Base-by-base conservation (phyloP, 2,113 vertebrate genomes). In the Rynchops niger region DNA sequence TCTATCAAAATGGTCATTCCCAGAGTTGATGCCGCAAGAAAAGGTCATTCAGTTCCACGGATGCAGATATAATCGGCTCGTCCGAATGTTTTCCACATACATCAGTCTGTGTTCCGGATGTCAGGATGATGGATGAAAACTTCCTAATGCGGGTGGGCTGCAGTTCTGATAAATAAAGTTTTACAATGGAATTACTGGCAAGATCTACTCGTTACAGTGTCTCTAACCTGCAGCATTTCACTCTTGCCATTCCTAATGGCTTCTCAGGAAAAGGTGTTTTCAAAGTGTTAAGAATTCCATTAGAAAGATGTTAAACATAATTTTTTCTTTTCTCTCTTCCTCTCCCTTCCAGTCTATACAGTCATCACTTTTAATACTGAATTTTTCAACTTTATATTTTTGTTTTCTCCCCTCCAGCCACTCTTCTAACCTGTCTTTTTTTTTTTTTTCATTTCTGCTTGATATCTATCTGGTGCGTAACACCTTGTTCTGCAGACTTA, bases 51-150 rank as follows among this genome's bases (percentile, higher is more conserved):
- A 9, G n/a, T 47, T 73, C 56, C 70, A 27, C 0, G 4, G 43
- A 47, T 14, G 30, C n/a, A 59, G 58, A 59, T 32, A 25, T 4
- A 66, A 73, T 4, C 34, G 30, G 63, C 17, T 71, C 12, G 12
- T 20, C 50, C 17, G 34, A 70, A 58, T 21, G n/a, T 40, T 71
- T 92, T 86, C 83, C 72, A 58, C 80, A 67, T 49, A 86, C 69
- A 72, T 85, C 90, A 74, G 86, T 87, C 73, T 71, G 58, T 73
- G 80, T 80, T 97, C 73, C 81, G 81, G 66, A 34, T 81, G 79
- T 94, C 94, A 91, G 87, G 87, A 91, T 86, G 93, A 97, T 63
- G 76, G 93, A 96, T 96, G 97, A 90, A 61, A 94, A 93, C 93
- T 77, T 94, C 47, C 90, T 71, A 36, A 47, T 43, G 70, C 26